Evolutionary conservation across 2,113 vertebrate genomes (phyloP), one percentile per base, ranked within the genome.

Genomic region (Corvus cornix): DNA sequence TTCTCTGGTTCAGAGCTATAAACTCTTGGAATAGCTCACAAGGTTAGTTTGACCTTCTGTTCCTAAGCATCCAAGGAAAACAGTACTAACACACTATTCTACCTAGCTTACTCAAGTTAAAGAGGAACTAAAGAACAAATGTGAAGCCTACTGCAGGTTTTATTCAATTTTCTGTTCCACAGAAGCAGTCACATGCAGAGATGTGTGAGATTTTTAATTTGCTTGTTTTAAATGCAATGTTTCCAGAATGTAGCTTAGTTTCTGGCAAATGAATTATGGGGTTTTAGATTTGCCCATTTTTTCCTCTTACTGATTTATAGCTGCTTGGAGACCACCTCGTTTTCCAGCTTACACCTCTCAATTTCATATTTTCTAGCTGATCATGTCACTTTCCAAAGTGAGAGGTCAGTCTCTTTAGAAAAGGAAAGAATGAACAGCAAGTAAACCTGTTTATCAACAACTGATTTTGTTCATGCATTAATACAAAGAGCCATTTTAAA

Each of bases 1-100:
- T 76, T 72, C 78, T 62, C 41, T 85, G 11, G 20, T 94, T 83
- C 55, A 58, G 39, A 35, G 52, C 72, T 88, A 67, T 74, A 96
- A 97, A 96, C n/a, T 35, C 87, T 51, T 93, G 86, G 83, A 94
- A 80, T 24, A 86, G 33, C 84, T 93, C 63, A 70, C 37, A 43
- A 93, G 48, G 79, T 88, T 93, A 51, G 11, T 80, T 77, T 84
- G 63, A 92, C 83, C 63, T 88, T 14, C 62, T 53, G 41, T 46
- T 94, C 46, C 16, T 73, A 74, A 69, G 33, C 27, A 58, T 86
- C 86, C 89, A 90, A 92, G 70, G 52, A 86, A 93, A 93, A 76
- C 53, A 77, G 24, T 27, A 88, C n/a, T 60, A 13, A 18, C 10
- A 27, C 30, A 30, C 26, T 81, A 23, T 46, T 87, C 53, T 76